A percentile compares a stretch with the other conserved stretches of the same genome.
Conservation (phyloP, 2,888 invertebrate genomes). For the Yponomeuta evonymella region DNA sequence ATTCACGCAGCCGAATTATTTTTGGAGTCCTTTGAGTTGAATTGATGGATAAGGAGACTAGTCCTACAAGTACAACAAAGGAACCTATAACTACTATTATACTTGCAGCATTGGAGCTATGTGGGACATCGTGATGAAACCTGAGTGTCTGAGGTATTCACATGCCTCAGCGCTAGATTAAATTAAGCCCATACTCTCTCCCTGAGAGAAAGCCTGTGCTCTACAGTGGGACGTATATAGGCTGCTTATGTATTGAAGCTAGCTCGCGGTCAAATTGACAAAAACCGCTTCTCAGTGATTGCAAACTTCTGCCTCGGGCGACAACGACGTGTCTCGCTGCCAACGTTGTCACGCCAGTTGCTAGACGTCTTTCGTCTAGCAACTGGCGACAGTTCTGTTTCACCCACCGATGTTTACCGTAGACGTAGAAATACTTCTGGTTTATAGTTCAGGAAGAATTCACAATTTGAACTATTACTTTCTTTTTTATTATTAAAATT, state of each 20-base stretch:
- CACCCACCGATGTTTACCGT: constrained; percentile 20
- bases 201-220: no score
- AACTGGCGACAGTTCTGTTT: constrained; percentile 21
- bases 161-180: no score
- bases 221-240: no score
- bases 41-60: no score
- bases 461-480: not conserved
- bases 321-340: constrained; percentile 24
- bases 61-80: not conserved
- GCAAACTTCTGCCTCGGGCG: constrained; percentile 35
- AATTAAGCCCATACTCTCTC: no score
- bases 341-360: not conserved
- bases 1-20: not conserved
- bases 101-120: not conserved
- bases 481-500: no score
- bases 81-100: not conserved
- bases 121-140: no score
- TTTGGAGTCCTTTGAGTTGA: not conserved
- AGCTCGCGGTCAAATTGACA: constrained; percentile 1
- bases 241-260: not conserved
- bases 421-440: not conserved
- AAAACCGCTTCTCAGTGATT: constrained; percentile 33
- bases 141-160: no score
- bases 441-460: no score
- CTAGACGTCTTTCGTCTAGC: not conserved